Conservation (phyloP, 35 echinoderm and acorn worm genomes). For the Amphiura filiformis region DNA sequence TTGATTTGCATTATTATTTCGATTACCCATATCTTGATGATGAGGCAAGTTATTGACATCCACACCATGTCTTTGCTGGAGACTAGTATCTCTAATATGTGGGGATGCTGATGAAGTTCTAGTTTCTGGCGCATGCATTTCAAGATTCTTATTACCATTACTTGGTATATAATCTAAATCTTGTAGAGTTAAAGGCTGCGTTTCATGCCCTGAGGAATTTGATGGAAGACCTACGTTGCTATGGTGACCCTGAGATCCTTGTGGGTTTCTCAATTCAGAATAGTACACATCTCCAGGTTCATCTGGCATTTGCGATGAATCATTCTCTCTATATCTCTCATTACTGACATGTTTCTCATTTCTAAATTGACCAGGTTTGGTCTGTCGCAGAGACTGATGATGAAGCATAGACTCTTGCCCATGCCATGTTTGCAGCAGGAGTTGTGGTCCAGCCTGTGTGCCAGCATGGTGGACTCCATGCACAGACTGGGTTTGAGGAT, state of each 20-base stretch:
- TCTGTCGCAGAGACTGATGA: background rate
- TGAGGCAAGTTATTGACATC: background rate
- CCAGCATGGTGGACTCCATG: background rate
- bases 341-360: background rate
- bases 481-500: background rate
- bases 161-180: background rate
- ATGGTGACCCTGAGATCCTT: background rate
- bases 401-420: slow-evolving; percentile 12
- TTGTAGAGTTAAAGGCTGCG: background rate
- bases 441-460: slow-evolving; percentile 8
- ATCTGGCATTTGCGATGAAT: too few relatives aligned
- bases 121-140: too few relatives aligned
- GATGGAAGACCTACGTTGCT: background rate
- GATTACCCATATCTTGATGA: background rate
- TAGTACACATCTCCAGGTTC: too few relatives aligned
- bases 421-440: slow-evolving; percentile 21
- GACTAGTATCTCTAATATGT: too few relatives aligned
- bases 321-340: background rate
- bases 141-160: too few relatives aligned
- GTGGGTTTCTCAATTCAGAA: background rate
- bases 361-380: background rate
- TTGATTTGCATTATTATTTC: background rate
- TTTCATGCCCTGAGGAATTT: background rate
- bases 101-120: too few relatives aligned
- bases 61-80: background rate